Evolutionary conservation across 2,888 invertebrate species (phyloP).

Genomic region (Tuberolachnus salignus): DNA sequence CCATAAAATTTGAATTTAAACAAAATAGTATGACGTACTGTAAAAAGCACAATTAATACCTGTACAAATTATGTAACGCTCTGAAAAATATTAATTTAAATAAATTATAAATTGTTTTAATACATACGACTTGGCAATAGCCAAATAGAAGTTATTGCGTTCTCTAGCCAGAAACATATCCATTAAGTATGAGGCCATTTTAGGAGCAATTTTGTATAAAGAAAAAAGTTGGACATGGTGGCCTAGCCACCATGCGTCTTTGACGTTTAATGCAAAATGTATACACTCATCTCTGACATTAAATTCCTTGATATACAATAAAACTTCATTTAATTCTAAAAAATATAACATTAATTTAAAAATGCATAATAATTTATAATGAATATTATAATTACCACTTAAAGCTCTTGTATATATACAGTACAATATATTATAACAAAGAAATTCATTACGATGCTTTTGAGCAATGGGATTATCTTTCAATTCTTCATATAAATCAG

Average conservation of each 20-base stretch:
- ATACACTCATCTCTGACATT: slow-evolving; percentile 75
- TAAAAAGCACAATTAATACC: slow-evolving; percentile 21
- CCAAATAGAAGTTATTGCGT: slow-evolving; percentile 87
- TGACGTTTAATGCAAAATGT: slow-evolving; percentile 82
- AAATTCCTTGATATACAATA: slow-evolving; percentile 78
- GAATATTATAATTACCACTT: slow-evolving; percentile 65
- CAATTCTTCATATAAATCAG: slow-evolving; percentile 87
- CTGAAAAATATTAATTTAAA: slow-evolving; percentile 43
- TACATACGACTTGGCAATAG: slow-evolving; percentile 97
- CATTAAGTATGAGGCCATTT: slow-evolving; percentile 95
- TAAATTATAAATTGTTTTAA: slow-evolving; percentile 58
- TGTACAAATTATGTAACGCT: slow-evolving; percentile 33
- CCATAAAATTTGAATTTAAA: slow-evolving; percentile 26
- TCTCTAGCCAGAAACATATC: slow-evolving; percentile 98
- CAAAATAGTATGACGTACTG: not conserved
- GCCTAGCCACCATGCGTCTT: slow-evolving; percentile 90
- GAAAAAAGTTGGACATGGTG: slow-evolving; percentile 93
- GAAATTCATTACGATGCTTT: slow-evolving; percentile 86
- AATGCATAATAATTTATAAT: not conserved
- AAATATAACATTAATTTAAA: slow-evolving; percentile 59
- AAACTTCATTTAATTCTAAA: slow-evolving; percentile 91
- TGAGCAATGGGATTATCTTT: slow-evolving; percentile 65
- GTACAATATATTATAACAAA: slow-evolving; percentile 94
- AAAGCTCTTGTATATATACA: slow-evolving; percentile 98
- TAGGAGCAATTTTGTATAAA: slow-evolving; percentile 85